These are phyloP conservation scores for Scartelaos histophorus DNA, from an alignment of 2,113 vertebrate species.

Conservation along the genomic window DNA sequence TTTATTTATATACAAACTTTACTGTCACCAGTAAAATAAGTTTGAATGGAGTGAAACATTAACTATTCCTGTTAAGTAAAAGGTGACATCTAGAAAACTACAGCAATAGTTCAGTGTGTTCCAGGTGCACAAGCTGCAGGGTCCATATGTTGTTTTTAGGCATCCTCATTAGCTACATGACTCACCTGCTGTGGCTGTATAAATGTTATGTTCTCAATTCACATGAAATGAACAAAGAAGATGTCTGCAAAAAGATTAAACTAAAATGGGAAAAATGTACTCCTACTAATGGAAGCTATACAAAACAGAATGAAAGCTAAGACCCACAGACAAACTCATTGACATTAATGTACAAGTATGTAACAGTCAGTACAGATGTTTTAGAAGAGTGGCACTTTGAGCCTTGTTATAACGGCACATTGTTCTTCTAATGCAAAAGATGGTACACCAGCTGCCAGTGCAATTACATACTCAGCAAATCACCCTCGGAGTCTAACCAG, in stretches of 20 bases:
- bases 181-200: constrained; percentile 29
- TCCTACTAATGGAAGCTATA: constrained; percentile 43
- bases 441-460: constrained; percentile 29
- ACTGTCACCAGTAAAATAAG: constrained; percentile 48
- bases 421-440: constrained; percentile 25
- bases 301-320: constrained; percentile 9
- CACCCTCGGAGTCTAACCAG: background rate
- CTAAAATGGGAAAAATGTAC: constrained; percentile 35
- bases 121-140: constrained; percentile 45
- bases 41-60: constrained; percentile 49
- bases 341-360: constrained; percentile 45
- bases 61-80: constrained; percentile 45
- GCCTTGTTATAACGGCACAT: constrained; percentile 23
- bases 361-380: constrained; percentile 63
- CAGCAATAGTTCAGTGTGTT: constrained; percentile 28
- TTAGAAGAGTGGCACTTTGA: constrained; percentile 45
- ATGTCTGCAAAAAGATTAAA: constrained; percentile 36
- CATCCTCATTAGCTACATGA: constrained; percentile 49
- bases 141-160: constrained; percentile 30
- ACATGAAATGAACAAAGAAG: constrained; percentile 30
- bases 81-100: constrained; percentile 35
- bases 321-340: constrained; percentile 12
- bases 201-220: constrained; percentile 37
- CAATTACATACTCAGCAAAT: constrained; percentile 9
- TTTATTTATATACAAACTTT: constrained; percentile 64